Evolutionary conservation across 2,797 vertebrate genomes (phyloP).

Genomic region (Neostethus bicornis): DNA sequence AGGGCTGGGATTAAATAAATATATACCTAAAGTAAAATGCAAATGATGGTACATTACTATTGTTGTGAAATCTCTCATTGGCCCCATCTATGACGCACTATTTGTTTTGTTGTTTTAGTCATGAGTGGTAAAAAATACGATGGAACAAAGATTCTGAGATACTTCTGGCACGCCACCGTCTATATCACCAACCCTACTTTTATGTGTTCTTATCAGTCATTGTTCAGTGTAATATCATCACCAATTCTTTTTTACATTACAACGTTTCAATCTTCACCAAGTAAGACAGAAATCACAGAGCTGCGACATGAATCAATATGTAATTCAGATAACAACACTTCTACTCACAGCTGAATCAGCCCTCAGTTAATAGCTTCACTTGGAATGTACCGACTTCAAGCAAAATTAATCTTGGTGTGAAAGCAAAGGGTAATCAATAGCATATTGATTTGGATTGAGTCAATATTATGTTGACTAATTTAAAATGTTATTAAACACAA

Average conservation of each 20-base stretch:
- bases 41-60: slow-evolving; percentile 25
- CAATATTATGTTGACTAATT: background rate
- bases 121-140: slow-evolving; percentile 4
- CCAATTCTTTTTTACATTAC: slow-evolving; percentile 21
- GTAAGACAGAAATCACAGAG: slow-evolving; percentile 38
- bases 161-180: slow-evolving; percentile 3
- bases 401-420: slow-evolving; percentile 19
- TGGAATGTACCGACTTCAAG: slow-evolving; percentile 12
- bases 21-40: slow-evolving; percentile 39
- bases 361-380: slow-evolving; percentile 28
- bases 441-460: background rate
- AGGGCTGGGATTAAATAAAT: too few relatives aligned
- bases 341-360: slow-evolving; percentile 28
- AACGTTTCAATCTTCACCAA: slow-evolving; percentile 32
- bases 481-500: background rate
- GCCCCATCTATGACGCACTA: slow-evolving; percentile 14
- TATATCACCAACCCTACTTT: slow-evolving; percentile 21
- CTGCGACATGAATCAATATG: slow-evolving; percentile 38
- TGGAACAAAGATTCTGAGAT: slow-evolving; percentile 1
- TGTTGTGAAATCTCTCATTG: slow-evolving; percentile 21
- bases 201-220: slow-evolving; percentile 20
- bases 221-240: slow-evolving; percentile 9
- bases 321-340: slow-evolving; percentile 41
- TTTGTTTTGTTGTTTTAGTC: slow-evolving; percentile 9
- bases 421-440: background rate